Evolutionary conservation across 2,797 vertebrate genomes (phyloP), one percentile per base, ranked within the genome.

Genomic region (Gallinago stenura): DNA sequence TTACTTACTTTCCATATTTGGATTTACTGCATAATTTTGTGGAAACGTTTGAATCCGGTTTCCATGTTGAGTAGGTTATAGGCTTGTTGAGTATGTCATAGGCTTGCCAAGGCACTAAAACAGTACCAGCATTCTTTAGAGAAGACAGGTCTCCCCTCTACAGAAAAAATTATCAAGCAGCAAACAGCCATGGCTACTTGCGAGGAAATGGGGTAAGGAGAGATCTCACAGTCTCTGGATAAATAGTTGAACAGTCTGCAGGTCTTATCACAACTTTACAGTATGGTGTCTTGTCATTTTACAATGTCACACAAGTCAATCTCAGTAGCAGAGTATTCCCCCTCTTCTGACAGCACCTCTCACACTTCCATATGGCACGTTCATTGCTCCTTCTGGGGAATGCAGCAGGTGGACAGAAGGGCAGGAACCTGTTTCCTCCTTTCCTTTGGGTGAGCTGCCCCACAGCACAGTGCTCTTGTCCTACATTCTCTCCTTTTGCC

Each of bases 291-390:
- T 80, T 83, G 28, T 64, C 60, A 50, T 85, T 70, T 77, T 33
- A 50, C 37, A 28, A 17, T 5, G 8, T 69, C 45, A 14, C 45
- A 41, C 11, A 35, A 61, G 48, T 71, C 64, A 30, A 8, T 56
- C 77, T 56, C 41, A 19, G 21, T 15, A 64, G 41, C 26, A 71
- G 45, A 70, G 10, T 26, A 45, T 53, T 85, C 70, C 8, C 8
- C 3, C 7, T 83, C n/a, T 79, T 85, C 65, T 78, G 57, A 21
- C 12, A 61, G 18, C 12, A 39, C 16, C 33, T 66, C 26, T 81
- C 0, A 0, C 45, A 12, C 9, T 54, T 75, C 43, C 73, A 31
- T 41, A 19, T 41, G 54, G 21, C 10, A 13, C 4, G 6, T 46
- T 64, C 37, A 35, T 21, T 45, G 9, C 35, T 69, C 28, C 69